A percentile compares a stretch with the other conserved stretches of the same genome.
phyloP scores from a whole-genome alignment of 2,797 vertebrate species.

The Tapera naevia region DNA sequence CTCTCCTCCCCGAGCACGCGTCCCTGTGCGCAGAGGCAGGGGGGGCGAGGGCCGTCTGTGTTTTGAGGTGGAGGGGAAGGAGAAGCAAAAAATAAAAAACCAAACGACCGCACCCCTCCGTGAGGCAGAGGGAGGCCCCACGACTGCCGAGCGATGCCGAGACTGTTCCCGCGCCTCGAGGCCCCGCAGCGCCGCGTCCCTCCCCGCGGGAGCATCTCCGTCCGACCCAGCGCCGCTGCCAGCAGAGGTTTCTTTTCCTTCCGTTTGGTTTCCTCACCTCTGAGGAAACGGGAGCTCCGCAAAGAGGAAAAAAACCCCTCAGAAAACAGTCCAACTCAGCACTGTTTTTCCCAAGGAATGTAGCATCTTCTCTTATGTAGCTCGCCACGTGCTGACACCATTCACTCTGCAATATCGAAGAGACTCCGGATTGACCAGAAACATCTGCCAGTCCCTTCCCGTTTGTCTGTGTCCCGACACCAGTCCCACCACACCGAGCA shows the following conservation, averaged over 20 bases:
- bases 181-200: not conserved
- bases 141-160: not conserved
- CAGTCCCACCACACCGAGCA: not conserved
- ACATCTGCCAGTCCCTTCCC: not conserved
- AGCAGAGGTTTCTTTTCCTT: not conserved
- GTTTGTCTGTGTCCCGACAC: not conserved
- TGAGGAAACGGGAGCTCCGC: not conserved
- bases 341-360: constrained; percentile 72
- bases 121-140: not conserved
- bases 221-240: not conserved
- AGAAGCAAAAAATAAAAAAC: not conserved
- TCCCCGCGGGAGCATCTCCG: not conserved
- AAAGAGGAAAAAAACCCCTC: not conserved
- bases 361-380: constrained; percentile 76
- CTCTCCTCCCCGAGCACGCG: not conserved
- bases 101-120: not conserved
- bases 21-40: not conserved
- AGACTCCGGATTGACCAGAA: not conserved
- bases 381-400: constrained; percentile 55
- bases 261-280: not conserved
- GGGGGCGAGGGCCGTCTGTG: not conserved
- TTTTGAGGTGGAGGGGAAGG: not conserved
- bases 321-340: constrained; percentile 23
- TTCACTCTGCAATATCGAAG: constrained; percentile 54
- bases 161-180: not conserved